Base-by-base conservation (phyloP, 2,113 vertebrate genomes). In the Sinocyclocheilus anophthalmus region DNA sequence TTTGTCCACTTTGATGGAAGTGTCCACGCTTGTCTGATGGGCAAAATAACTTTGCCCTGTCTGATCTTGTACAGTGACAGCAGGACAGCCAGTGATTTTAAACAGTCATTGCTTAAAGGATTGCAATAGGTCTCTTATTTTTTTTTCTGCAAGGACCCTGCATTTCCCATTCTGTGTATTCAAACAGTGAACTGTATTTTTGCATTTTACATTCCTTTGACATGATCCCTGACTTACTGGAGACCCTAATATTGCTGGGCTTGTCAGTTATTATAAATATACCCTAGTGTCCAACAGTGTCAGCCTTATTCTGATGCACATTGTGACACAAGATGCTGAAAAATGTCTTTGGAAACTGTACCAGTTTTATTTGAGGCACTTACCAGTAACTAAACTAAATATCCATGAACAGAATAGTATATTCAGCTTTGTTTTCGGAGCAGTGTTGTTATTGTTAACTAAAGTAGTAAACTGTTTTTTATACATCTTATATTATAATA, bases 1-100 rank as follows among this genome's bases (percentile, higher is more conserved):
- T 75, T 81, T 57, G 78, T 79, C 82, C 63, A 80, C 88, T 87
- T 85, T 85, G 88, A 87, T 87, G 39, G 88, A 86, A 85, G 80
- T 77, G 65, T 77, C 86, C 75, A 70, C 13, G 30, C 75, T 59
- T 80, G 80, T 88, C 84, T 73, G 67, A 42, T 45, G 20, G 81
- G 84, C 81, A 84, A 63, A 70, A 80, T 85, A 84, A 78, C 78
- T 59, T 63, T 45, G n/a, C 22, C 65, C 77, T 79, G 45, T 84
- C 63, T 72, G 73, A 67, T 83, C 78, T 85, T 79, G 30, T 37
- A 75, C 72, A 78, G 79, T 81, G 81, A 42, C 69, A 80, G 76
- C 61, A 72, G n/a, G 80, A 81, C 78, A 57, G 69, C 70, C 59
- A 85, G 70, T 72, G 22, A 67, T 45, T 61, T 69, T 87, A 76